phyloP scores from a whole-genome alignment of 64 coral and sea anemone species.

The Hydrozoanthus tunicans region DNA sequence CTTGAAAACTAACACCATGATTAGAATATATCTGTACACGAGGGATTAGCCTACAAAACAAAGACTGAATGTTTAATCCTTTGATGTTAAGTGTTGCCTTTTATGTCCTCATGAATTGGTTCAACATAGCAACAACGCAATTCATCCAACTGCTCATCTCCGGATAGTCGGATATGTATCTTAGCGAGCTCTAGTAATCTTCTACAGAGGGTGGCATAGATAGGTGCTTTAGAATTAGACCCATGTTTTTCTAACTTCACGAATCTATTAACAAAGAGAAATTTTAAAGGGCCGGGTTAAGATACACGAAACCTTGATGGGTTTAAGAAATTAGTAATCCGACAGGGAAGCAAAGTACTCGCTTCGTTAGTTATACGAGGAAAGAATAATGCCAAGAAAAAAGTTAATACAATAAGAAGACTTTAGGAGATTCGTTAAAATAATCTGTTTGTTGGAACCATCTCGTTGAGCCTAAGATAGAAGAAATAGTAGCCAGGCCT shows the following conservation, averaged over 20 bases:
- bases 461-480: too few relatives aligned
- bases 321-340: not conserved
- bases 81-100: slow-evolving; percentile 7
- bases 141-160: slow-evolving; percentile 29
- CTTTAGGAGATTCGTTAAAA: too few relatives aligned
- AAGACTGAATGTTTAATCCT: slow-evolving; percentile 7
- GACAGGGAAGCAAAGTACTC: not conserved
- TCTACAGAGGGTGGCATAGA: not conserved
- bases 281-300: not conserved
- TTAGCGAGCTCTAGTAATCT: not conserved
- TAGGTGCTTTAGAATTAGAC: not conserved
- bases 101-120: not conserved
- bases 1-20: not conserved
- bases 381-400: not conserved
- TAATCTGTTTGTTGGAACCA: too few relatives aligned
- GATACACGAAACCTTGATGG: not conserved
- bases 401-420: too few relatives aligned
- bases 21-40: not conserved
- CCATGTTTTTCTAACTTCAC: too few relatives aligned
- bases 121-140: slow-evolving; percentile 56
- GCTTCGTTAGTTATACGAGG: slow-evolving; percentile 6
- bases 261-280: too few relatives aligned
- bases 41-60: slow-evolving; percentile 14
- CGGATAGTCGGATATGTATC: slow-evolving; percentile 2
- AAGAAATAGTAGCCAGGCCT: too few relatives aligned